phyloP scores from a whole-genome alignment of 2,888 invertebrate genomes.

The Gandaritis pyraliata region DNA sequence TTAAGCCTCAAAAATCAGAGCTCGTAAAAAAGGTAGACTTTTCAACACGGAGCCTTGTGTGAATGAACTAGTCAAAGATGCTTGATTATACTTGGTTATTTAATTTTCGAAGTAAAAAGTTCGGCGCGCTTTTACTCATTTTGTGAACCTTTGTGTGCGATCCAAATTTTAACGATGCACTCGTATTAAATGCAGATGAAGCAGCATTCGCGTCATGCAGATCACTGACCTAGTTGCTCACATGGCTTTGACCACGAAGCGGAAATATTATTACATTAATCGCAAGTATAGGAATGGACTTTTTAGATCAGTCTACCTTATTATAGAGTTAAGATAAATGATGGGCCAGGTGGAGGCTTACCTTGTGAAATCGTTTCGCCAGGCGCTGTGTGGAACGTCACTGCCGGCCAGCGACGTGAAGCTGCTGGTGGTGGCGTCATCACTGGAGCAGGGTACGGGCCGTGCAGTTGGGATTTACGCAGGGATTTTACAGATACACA shows the following conservation, averaged over 20 bases:
- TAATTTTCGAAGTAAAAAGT: too few species aligned
- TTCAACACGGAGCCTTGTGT: neutral
- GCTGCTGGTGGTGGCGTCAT: slow-evolving; percentile 77
- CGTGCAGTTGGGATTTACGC: slow-evolving; percentile 70
- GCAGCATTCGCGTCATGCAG: slow-evolving; percentile 8
- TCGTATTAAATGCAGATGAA: slow-evolving; percentile 1
- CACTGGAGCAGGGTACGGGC: slow-evolving; percentile 73
- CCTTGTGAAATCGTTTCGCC: slow-evolving; percentile 78
- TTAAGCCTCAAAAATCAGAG: neutral
- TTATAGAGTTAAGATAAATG: slow-evolving; percentile 12
- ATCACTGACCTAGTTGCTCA: slow-evolving; percentile 4
- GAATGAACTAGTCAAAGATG: too few species aligned
- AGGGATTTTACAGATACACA: slow-evolving; percentile 74
- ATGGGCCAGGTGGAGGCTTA: slow-evolving; percentile 53
- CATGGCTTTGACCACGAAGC: neutral
- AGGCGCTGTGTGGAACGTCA: slow-evolving; percentile 71
- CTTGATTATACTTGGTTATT: too few species aligned
- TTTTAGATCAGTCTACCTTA: neutral
- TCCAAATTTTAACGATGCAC: neutral
- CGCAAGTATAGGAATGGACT: neutral
- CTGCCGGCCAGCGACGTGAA: slow-evolving; percentile 72
- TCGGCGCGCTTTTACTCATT: too few species aligned
- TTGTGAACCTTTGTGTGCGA: too few species aligned
- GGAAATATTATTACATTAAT: neutral
- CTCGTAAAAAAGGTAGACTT: slow-evolving; percentile 6